A percentile compares a stretch with the other conserved stretches of the same genome.
phyloP scores from a whole-genome alignment of 2,113 vertebrate genomes.

The Microcebus lehilahytsara region DNA sequence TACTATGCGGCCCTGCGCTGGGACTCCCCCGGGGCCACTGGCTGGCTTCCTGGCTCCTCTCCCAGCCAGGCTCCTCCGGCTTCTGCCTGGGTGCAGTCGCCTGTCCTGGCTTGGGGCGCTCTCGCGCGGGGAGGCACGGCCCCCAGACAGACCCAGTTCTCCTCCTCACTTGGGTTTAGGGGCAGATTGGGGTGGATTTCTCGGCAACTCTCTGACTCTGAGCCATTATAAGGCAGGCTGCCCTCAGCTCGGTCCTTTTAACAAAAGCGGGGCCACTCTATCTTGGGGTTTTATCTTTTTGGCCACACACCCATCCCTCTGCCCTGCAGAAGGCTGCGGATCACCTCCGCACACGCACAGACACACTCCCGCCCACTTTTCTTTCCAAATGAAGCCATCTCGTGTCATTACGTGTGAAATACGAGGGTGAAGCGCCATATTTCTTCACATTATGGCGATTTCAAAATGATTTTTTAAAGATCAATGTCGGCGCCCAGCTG shows the following conservation, averaged over 20 bases:
- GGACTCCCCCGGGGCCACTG: slow-evolving; percentile 25
- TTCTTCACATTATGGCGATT: slow-evolving; percentile 82
- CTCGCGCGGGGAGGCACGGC: background rate
- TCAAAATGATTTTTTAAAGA: slow-evolving; percentile 83
- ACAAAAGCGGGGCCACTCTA: slow-evolving; percentile 47
- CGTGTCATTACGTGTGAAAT: slow-evolving; percentile 77
- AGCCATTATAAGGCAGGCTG: background rate
- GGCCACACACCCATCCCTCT: background rate
- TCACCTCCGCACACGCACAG: slow-evolving; percentile 40
- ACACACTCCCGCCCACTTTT: slow-evolving; percentile 36
- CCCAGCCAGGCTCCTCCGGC: background rate
- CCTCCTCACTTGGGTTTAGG: background rate
- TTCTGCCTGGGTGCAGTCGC: background rate
- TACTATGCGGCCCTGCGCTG: background rate
- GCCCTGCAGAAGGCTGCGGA: slow-evolving; percentile 27
- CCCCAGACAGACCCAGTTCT: background rate
- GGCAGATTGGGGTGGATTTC: background rate
- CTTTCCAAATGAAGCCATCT: slow-evolving; percentile 71
- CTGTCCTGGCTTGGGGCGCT: background rate
- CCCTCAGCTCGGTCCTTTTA: background rate
- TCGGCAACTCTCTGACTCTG: background rate
- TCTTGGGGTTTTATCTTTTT: slow-evolving; percentile 46
- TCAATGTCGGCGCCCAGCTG: slow-evolving; percentile 63
- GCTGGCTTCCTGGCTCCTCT: slow-evolving; percentile 35
- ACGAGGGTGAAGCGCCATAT: slow-evolving; percentile 78